A percentile compares a stretch with the other conserved stretches of the same genome.
Evolutionary conservation across 2,888 invertebrate species (phyloP).

Genomic region (Rhamnusium bicolor): DNA sequence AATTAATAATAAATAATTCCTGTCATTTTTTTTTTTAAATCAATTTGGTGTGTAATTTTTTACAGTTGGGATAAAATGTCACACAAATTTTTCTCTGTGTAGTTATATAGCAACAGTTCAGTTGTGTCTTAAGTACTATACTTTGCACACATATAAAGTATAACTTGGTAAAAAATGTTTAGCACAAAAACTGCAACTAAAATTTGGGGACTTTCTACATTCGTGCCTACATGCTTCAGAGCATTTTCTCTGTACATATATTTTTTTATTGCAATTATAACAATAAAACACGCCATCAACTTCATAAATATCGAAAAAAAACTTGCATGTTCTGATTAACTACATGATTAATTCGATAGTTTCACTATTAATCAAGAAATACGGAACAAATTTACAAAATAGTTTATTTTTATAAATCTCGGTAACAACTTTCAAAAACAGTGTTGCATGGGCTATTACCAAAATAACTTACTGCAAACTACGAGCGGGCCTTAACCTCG

Average conservation of each 20-base stretch:
- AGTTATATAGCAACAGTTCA: neutral
- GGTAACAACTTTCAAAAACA: too few relatives aligned
- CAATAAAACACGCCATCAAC: neutral
- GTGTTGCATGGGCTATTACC: too few relatives aligned
- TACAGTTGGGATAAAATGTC: too few relatives aligned
- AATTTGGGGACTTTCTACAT: slow-evolving; percentile 6
- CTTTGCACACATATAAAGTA: neutral
- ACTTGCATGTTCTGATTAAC: neutral
- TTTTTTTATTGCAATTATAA: neutral
- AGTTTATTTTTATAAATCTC: too few relatives aligned
- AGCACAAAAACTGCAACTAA: slow-evolving; percentile 41
- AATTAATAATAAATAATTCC: too few relatives aligned
- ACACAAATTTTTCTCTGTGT: too few relatives aligned
- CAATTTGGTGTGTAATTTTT: too few relatives aligned
- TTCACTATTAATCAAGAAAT: too few relatives aligned
- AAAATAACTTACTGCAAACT: too few relatives aligned
- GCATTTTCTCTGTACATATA: neutral
- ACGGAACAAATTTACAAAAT: too few relatives aligned
- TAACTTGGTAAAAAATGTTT: slow-evolving; percentile 30
- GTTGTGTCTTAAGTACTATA: neutral
- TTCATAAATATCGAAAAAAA: slow-evolving; percentile 7
- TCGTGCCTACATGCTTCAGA: neutral
- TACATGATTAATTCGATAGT: neutral
- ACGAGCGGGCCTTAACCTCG: too few relatives aligned
- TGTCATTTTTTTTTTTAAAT: too few relatives aligned